phyloP scores from a whole-genome alignment of 2,113 vertebrate species.

The Indicator maculatus region DNA sequence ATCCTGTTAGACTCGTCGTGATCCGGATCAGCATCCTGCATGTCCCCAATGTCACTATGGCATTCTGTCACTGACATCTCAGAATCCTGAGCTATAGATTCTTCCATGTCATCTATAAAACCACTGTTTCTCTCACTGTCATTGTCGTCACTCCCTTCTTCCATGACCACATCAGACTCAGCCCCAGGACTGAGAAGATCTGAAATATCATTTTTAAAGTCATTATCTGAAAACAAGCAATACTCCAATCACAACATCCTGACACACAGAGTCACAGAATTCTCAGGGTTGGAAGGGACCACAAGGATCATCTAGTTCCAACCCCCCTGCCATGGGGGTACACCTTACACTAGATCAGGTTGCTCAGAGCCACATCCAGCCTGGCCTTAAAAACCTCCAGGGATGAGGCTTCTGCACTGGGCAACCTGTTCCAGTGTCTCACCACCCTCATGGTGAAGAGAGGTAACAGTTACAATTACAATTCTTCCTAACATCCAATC shows the following conservation, averaged over 20 bases:
- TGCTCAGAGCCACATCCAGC: no score
- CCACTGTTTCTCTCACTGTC: conserved; percentile 85
- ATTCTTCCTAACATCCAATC: no score
- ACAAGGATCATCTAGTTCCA: no score
- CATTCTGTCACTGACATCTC: conserved; percentile 80
- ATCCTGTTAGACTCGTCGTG: conserved; percentile 89
- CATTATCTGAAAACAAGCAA: not conserved
- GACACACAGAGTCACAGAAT: not conserved
- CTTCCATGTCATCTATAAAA: conserved; percentile 91
- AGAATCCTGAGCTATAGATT: conserved; percentile 82
- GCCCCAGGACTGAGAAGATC: conserved; percentile 92
- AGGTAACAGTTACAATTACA: no score
- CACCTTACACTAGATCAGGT: no score
- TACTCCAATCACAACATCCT: not conserved
- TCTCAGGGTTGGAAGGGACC: no score
- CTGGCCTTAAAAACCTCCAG: no score
- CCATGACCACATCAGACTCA: conserved; percentile 90
- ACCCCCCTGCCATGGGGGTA: no score
- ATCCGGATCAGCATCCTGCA: conserved; percentile 86
- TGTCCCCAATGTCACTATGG: conserved; percentile 83
- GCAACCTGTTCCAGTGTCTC: no score
- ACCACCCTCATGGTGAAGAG: no score
- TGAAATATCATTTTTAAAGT: conserved; percentile 65
- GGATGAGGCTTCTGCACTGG: no score
- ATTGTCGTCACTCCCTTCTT: conserved; percentile 92